Percentiles rank a stretch among this genome's conserved stretches.
These are phyloP conservation scores for Eremobia ochroleuca DNA, from an alignment of 2,888 invertebrate genomes.

Conservation along the genomic window DNA sequence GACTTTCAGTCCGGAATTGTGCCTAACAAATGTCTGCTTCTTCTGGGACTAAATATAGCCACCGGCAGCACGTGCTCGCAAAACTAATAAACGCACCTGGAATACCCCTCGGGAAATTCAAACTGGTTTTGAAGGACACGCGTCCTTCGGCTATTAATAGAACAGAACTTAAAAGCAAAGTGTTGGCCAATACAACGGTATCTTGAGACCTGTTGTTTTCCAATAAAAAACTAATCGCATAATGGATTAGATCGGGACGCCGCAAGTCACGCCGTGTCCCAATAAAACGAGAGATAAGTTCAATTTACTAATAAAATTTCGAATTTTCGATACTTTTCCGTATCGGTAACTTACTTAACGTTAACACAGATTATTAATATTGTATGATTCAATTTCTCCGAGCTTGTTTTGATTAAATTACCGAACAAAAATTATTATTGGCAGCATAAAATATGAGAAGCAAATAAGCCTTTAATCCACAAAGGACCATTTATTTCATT, in stretches of 20 bases:
- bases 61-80: neutral
- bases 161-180: slow-evolving; percentile 40
- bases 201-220: slow-evolving; percentile 43
- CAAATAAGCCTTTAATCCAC: slow-evolving; percentile 32
- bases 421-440: slow-evolving; percentile 15
- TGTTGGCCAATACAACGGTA: slow-evolving; percentile 26
- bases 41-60: neutral
- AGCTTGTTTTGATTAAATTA: slow-evolving; percentile 29
- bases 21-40: neutral
- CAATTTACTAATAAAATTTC: slow-evolving; percentile 62
- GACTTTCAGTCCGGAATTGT: neutral
- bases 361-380: slow-evolving; percentile 37
- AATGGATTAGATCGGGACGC: slow-evolving; percentile 58
- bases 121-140: neutral
- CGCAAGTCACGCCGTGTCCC: slow-evolving; percentile 39
- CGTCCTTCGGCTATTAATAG: slow-evolving; percentile 25
- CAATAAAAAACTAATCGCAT: slow-evolving; percentile 56
- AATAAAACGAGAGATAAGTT: slow-evolving; percentile 57
- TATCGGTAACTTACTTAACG: slow-evolving; percentile 48
- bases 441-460: slow-evolving; percentile 3
- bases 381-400: slow-evolving; percentile 22
- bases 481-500: slow-evolving; percentile 30
- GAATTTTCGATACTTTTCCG: slow-evolving; percentile 55
- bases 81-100: neutral
- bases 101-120: neutral